Percentiles rank a stretch among this genome's conserved stretches.
Evolutionary conservation across 2,888 invertebrate genomes (phyloP).

Genomic region (Cryptus armator): DNA sequence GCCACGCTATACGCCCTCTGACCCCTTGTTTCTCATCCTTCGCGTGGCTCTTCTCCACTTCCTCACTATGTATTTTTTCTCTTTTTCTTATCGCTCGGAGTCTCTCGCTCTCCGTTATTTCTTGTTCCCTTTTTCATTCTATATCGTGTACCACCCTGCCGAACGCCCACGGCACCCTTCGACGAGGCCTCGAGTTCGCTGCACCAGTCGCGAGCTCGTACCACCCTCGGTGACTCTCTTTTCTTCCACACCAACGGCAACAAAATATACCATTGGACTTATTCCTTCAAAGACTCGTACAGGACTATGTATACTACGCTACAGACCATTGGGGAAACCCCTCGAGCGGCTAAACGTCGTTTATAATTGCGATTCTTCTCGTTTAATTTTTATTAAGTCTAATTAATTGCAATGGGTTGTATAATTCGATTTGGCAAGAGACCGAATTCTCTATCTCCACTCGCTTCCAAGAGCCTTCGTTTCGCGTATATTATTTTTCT

Average conservation of each 20-base stretch:
- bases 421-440: constrained; percentile 77
- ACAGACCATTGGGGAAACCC: neutral
- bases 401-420: constrained; percentile 84
- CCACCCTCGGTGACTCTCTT: constrained; percentile 75
- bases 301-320: neutral
- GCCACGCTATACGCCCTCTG: constrained; percentile 60
- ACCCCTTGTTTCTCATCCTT: constrained; percentile 57
- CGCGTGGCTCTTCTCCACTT: constrained; percentile 18
- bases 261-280: constrained; percentile 43
- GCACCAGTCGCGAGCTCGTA: constrained; percentile 66
- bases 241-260: constrained; percentile 75
- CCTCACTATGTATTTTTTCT: constrained; percentile 11
- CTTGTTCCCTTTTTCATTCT: constrained; percentile 45
- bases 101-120: constrained; percentile 62
- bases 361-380: constrained; percentile 82
- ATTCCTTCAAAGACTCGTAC: constrained; percentile 11
- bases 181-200: constrained; percentile 65
- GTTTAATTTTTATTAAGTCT: constrained; percentile 84
- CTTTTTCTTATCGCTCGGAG: constrained; percentile 60
- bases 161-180: constrained; percentile 69
- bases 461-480: constrained; percentile 22
- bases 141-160: constrained; percentile 41
- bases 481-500: constrained; percentile 20
- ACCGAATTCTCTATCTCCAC: constrained; percentile 19
- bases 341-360: constrained; percentile 67